Conservation (phyloP, 1,140 invertebrate genomes). For the Brachionus plicatilis region DNA sequence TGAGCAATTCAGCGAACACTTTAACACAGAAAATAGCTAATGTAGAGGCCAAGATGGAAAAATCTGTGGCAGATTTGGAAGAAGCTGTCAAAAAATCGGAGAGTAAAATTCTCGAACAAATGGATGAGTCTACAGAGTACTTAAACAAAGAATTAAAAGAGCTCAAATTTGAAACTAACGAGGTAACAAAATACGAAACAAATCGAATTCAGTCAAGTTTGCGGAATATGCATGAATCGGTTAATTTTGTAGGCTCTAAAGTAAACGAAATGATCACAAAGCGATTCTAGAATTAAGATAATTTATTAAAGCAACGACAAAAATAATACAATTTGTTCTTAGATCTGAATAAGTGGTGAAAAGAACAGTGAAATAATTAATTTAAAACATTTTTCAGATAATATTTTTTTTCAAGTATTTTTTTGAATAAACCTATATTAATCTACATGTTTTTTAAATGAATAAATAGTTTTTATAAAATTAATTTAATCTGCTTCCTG, state of each 20-base stretch:
- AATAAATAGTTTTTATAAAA: no score
- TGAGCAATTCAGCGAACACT: not conserved
- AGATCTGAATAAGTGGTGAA: not conserved
- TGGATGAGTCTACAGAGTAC: not conserved
- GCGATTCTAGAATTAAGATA: not conserved
- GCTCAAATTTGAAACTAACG: not conserved
- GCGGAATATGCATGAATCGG: not conserved
- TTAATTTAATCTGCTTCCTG: no score
- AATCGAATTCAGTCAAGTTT: not conserved
- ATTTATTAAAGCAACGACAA: not conserved
- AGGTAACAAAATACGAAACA: constrained; percentile 16
- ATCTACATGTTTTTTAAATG: no score
- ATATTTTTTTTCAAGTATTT: no score
- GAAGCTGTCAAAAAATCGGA: not conserved
- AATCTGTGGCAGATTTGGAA: not conserved
- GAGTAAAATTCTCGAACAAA: not conserved
- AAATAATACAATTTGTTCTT: not conserved
- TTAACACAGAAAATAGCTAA: not conserved
- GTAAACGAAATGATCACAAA: not conserved
- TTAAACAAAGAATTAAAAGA: constrained; percentile 7
- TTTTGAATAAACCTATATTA: no score
- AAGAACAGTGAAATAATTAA: no score
- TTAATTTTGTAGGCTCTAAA: not conserved
- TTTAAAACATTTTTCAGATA: no score
- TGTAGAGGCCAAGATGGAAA: not conserved